Base-by-base conservation (phyloP, 2,888 invertebrate species). In the Callyntrura sp. region DNA sequence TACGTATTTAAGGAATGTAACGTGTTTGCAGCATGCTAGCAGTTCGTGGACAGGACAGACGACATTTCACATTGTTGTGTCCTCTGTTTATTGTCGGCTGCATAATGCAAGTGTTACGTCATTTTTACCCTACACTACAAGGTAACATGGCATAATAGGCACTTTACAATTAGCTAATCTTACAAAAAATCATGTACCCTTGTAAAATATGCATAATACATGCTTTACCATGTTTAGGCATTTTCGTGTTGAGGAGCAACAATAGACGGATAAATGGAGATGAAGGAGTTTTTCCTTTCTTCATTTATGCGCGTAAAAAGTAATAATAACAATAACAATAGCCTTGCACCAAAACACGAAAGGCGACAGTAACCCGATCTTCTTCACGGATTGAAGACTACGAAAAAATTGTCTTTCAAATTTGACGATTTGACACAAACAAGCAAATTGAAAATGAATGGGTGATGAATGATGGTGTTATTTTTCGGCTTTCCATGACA, bases 291-390 rank as follows among this genome's bases (percentile, higher is more conserved):
- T 78, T 78, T 57, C 35, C 35, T 35, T 35, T 35, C 2, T 35
- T 2, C 35, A 35, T 35, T 28, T 51, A 55, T 78, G 55, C 23
- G 9, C 14, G 25, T 9, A 8, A 8, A 12, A 57, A 45, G 12
- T 45, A 45, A 62, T 62, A 43, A 51, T 51, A 51, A 84, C 23
- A 43, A 51, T 51, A 51, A 84, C 23, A 70, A 51, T 14, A 70
- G 84, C 84, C 84, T 84, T 84, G 84, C 84, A 84, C 84, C 70
- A 84, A 84, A 84, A 84, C 45, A 70, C 12, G 70, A 70, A 57
- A 17, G 28, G 35, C 45, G 3, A n/a, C 25, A 51, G 55, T 68
- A 73, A 48, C 73, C 73, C 73, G 73, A 48, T 73, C 73, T 48
- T 73, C 73, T 73, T 73, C 48, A 23, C 23, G 73, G 48, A 68